These are phyloP conservation scores for Sylvia borin DNA, from an alignment of 2,797 vertebrate genomes.

Conservation along the genomic window DNA sequence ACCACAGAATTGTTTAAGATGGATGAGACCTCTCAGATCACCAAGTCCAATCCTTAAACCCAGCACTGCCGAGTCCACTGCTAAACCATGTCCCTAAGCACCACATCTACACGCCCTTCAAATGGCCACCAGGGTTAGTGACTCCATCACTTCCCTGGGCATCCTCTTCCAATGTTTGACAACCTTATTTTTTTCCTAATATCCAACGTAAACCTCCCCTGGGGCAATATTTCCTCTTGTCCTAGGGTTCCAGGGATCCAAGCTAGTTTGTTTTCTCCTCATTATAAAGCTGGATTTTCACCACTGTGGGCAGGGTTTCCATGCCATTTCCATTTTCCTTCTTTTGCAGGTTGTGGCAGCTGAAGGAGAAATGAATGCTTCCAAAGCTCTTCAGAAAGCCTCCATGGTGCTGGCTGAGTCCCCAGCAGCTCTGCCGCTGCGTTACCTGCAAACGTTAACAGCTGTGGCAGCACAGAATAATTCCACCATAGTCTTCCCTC, in stretches of 20 bases:
- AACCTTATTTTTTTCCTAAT: neutral
- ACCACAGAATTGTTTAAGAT: neutral
- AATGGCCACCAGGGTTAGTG: neutral
- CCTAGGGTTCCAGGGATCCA: neutral
- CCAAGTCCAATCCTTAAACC: neutral
- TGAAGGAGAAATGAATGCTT: conserved; percentile 81
- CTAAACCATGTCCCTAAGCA: neutral
- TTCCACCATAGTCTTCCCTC: conserved; percentile 79
- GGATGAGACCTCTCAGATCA: neutral
- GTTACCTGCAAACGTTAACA: conserved; percentile 79
- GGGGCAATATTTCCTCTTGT: neutral
- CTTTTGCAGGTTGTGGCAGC: conserved; percentile 76
- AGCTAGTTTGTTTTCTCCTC: neutral
- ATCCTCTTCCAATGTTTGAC: neutral
- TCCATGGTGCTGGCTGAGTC: conserved; percentile 72
- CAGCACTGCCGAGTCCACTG: fast-evolving
- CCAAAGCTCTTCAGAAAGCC: conserved; percentile 78
- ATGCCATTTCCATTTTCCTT: neutral
- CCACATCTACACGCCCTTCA: neutral
- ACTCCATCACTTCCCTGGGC: neutral
- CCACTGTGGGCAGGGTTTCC: fast-evolving
- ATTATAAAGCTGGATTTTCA: neutral
- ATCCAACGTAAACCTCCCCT: neutral
- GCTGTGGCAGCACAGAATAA: conserved; percentile 73
- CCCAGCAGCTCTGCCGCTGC: conserved; percentile 76